A percentile compares a stretch with the other conserved stretches of the same genome.
These are phyloP conservation scores for Lasiommata megera DNA, from an alignment of 2,888 invertebrate genomes.

Conservation along the genomic window DNA sequence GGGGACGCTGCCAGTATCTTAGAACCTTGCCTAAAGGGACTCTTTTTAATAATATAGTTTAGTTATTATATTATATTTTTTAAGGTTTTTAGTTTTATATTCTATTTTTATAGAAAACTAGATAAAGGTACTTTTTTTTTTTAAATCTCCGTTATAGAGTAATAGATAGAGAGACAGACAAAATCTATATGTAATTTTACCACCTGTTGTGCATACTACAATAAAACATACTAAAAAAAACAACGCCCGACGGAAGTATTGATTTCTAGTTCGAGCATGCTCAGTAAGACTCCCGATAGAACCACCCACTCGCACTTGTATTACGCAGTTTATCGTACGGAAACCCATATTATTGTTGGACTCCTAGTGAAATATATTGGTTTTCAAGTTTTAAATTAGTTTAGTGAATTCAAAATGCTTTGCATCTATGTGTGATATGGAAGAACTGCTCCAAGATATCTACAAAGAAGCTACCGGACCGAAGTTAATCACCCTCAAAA, in stretches of 20 bases:
- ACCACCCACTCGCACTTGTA: conserved; percentile 49
- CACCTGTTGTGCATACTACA: conserved; percentile 53
- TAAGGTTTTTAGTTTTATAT: no score
- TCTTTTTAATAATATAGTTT: no score
- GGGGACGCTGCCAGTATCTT: no score
- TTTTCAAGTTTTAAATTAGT: conserved; percentile 1
- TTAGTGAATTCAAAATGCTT: conserved; percentile 29
- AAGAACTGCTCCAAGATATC: conserved; percentile 92
- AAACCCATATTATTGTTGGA: background rate
- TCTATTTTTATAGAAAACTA: no score
- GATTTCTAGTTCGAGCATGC: conserved; percentile 75
- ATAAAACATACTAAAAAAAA: conserved; percentile 37
- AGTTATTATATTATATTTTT: no score
- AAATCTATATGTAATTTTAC: conserved; percentile 1
- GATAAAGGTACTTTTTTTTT: no score
- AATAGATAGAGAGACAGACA: no score
- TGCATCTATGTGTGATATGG: conserved; percentile 81
- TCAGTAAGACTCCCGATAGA: conserved; percentile 54
- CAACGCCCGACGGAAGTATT: conserved; percentile 47
- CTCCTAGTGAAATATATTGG: background rate
- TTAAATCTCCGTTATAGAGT: no score
- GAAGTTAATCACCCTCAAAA: conserved; percentile 87
- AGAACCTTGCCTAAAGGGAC: no score
- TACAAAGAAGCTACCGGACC: conserved; percentile 91
- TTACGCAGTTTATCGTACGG: conserved; percentile 29